phyloP scores from a whole-genome alignment of 2,113 vertebrate species.

The Trematocara nigrifrons region DNA sequence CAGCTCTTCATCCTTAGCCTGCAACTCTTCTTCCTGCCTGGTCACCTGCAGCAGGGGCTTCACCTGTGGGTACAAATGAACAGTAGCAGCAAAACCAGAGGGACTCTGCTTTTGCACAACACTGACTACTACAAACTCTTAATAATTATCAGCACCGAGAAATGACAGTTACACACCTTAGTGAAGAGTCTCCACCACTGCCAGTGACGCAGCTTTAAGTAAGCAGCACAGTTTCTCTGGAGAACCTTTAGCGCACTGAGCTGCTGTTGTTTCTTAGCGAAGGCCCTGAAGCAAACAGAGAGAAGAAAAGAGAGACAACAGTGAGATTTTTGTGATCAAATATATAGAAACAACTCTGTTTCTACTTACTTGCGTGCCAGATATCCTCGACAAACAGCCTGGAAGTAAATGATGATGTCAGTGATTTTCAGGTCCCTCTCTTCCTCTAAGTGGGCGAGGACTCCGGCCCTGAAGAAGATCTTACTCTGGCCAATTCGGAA shows the following conservation, averaged over 20 bases:
- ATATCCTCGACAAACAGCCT: constrained; percentile 92
- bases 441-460: constrained; percentile 94
- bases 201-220: constrained; percentile 95
- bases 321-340: neutral
- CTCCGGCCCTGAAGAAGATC: constrained; percentile 97
- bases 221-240: constrained; percentile 95
- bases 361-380: constrained; percentile 87
- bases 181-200: constrained; percentile 99
- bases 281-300: constrained; percentile 75
- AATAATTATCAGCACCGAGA: neutral
- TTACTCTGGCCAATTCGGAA: constrained; percentile 98
- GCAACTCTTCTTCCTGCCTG: constrained; percentile 95
- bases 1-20: constrained; percentile 95
- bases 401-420: constrained; percentile 97
- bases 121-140: neutral
- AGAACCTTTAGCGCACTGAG: constrained; percentile 94
- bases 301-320: neutral
- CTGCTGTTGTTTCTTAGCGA: constrained; percentile 96
- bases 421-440: constrained; percentile 98
- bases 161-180: constrained; percentile 70
- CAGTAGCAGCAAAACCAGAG: neutral
- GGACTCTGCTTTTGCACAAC: neutral
- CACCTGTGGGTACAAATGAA: constrained; percentile 74
- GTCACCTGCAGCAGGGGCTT: constrained; percentile 98
- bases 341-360: neutral